These are phyloP conservation scores for Gallinago solitaria DNA, from an alignment of 2,797 vertebrate species.

Conservation along the genomic window DNA sequence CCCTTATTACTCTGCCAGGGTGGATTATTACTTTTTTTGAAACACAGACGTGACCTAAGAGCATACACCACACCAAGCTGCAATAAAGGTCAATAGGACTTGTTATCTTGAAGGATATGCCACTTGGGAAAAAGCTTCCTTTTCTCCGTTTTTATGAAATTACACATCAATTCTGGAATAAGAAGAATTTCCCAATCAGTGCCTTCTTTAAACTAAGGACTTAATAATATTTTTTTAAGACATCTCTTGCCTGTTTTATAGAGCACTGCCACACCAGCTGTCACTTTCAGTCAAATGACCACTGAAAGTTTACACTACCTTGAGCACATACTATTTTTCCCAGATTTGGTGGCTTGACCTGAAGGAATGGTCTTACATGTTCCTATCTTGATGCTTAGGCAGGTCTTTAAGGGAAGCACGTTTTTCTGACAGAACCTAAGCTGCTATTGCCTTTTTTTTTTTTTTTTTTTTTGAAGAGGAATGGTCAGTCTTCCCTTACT, in stretches of 20 bases:
- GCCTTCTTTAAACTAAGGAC: background rate
- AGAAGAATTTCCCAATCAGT: background rate
- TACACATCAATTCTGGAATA: background rate
- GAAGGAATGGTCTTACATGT: background rate
- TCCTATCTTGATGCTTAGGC: background rate
- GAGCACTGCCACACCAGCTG: background rate
- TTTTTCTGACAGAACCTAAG: background rate
- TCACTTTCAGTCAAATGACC: background rate
- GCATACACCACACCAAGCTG: background rate
- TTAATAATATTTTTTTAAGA: background rate
- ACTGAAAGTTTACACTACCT: background rate
- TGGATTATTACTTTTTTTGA: background rate
- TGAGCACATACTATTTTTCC: background rate
- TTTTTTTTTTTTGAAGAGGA: background rate
- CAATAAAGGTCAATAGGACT: background rate
- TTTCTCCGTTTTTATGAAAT: background rate
- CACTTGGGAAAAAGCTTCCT: background rate
- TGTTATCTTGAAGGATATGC: background rate
- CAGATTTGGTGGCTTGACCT: background rate
- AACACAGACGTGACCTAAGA: background rate
- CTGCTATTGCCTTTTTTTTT: background rate
- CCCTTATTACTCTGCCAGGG: background rate
- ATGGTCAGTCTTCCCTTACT: background rate
- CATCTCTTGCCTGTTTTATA: background rate
- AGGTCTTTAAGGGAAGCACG: background rate